Conservation (phyloP, 1,140 invertebrate species). For the Yoshiicerus persimilis region DNA sequence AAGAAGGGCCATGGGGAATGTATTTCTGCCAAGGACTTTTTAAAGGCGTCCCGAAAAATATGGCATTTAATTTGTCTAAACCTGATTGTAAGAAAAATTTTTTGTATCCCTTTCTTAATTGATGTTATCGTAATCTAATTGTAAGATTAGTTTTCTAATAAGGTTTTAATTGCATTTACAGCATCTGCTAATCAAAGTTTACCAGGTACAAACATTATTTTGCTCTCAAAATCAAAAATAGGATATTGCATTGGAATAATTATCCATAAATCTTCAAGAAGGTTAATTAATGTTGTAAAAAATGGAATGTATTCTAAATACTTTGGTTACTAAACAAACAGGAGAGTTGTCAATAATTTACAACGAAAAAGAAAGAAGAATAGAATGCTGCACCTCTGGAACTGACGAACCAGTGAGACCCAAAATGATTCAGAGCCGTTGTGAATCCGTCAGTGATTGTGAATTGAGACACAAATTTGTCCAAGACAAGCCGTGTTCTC, state of each 20-base stretch:
- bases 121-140: background rate
- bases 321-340: no score
- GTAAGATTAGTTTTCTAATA: background rate
- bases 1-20: background rate
- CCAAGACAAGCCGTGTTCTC: background rate
- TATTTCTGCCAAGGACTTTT: slow-evolving; percentile 24
- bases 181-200: background rate
- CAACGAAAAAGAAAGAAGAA: background rate
- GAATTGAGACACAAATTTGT: background rate
- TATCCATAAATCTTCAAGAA: no score
- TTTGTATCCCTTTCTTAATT: background rate
- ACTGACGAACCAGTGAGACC: background rate
- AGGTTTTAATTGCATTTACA: background rate
- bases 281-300: no score
- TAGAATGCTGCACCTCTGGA: slow-evolving; percentile 15
- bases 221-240: no score
- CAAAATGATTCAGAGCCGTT: slow-evolving; percentile 13
- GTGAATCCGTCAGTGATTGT: slow-evolving; percentile 29
- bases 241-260: no score
- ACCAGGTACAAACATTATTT: background rate
- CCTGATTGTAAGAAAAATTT: background rate
- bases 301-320: no score
- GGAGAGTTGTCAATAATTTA: background rate
- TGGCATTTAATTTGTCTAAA: background rate
- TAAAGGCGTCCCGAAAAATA: background rate